Base-by-base conservation (phyloP, 2,113 vertebrate species). In the Anthoscopus minutus region DNA sequence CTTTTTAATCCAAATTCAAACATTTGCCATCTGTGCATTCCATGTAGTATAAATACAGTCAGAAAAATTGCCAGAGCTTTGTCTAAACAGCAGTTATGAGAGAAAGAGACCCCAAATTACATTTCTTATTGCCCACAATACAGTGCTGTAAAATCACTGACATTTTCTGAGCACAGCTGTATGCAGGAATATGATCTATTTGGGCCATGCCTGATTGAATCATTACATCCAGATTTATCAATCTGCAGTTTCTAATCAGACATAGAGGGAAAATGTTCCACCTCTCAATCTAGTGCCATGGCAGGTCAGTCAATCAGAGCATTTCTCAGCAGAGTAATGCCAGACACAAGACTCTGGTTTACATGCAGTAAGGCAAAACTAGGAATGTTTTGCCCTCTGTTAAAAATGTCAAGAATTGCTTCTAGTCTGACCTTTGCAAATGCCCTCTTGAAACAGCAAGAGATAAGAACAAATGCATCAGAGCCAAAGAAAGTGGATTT, bases 211-310 rank as follows among this genome's bases (percentile, higher is more conserved):
- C 67, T 88, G 82, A 92, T 47, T 81, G 78, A 89, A 85, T 92
- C 84, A 82, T 72, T 94, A 92, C 54, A 87, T 61, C 48, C 47
- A 82, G 93, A 84, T 91, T 85, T 94, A 94, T 91, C 67, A 79
- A 87, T 72, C 91, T 91, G 77, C 60, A 56, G 51, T 38, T 95
- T 94, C 82, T 90, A 94, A 90, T 89, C 82, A 94, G 94, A 66
- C 62, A 48, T 0, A 82, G 79, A 88, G 31, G 48, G 51, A 88
- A 51, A 53, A 71, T 1, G 0, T 92, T 84, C 51, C 65, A 83
- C 74, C 74, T 83, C 85, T 94, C 93, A 77, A 33, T 93, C 79
- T 71, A 66, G 56, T 56, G 82, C 76, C 31, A 24, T 88, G 89
- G 67, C 88, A 96, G 92, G 85, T 81, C 87, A 90, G 89, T 92